Percentiles rank a stretch among this genome's conserved stretches.
phyloP scores from a whole-genome alignment of 2,797 vertebrate genomes.

The Avahi laniger region DNA sequence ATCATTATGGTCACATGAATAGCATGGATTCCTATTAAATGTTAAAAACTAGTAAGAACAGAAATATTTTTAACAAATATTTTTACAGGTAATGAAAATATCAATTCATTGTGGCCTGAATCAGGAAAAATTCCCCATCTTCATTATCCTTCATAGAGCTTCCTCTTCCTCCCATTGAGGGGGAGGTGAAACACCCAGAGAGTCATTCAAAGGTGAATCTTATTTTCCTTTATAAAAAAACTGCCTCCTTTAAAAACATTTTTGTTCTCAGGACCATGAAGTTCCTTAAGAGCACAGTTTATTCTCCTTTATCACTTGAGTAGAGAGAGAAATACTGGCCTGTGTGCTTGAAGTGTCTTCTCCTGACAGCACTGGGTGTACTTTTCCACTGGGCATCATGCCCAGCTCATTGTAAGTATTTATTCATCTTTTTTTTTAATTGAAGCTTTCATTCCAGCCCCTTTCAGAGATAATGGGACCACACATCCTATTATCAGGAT shows the following conservation, averaged over 20 bases:
- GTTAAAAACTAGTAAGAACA: not conserved
- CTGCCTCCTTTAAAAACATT: not conserved
- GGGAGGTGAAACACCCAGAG: not conserved
- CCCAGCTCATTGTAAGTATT: not conserved
- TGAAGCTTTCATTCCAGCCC: not conserved
- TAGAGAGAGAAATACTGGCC: not conserved
- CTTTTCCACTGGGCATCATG: not conserved
- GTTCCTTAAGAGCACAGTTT: not conserved
- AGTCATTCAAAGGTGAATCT: not conserved
- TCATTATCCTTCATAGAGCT: not conserved
- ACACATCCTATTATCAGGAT: not conserved
- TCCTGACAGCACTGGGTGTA: not conserved
- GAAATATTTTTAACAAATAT: not conserved
- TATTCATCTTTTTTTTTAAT: not conserved
- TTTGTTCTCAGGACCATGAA: not conserved
- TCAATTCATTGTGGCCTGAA: not conserved
- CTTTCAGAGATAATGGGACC: conserved; percentile 10
- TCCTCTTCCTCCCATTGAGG: not conserved
- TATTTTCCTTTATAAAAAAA: not conserved
- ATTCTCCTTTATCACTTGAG: not conserved
- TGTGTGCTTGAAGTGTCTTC: not conserved
- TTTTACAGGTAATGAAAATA: not conserved
- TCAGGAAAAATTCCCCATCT: not conserved
- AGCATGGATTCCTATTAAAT: not conserved
- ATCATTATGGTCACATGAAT: not conserved